Base-by-base conservation (phyloP, 2,113 vertebrate species). In the Xenopus laevis region DNA sequence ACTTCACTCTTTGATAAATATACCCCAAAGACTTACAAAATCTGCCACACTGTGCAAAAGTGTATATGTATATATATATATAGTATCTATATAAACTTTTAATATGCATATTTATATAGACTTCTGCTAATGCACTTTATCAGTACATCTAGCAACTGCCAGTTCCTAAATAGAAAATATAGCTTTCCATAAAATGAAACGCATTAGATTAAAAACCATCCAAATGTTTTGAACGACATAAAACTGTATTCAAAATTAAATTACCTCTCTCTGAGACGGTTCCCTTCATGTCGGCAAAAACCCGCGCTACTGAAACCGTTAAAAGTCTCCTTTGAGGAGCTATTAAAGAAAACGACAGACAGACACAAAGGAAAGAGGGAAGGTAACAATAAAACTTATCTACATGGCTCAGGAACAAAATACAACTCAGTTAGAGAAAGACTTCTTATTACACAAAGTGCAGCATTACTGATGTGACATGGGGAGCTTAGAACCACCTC, bases 161-260 rank as follows among this genome's bases (percentile, higher is more conserved):
- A 86, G 88, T 91, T 90, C 91, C 90, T 92, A 92, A 91, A 92
- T 92, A 92, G 86, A 93, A 93, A 93, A 92, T 92, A 91, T 89
- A 92, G 89, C 88, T 92, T 93, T 92, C 89, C 88, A 91, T 91
- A 92, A 92, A 91, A 91, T 18, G 20, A 71, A 62, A 63, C 52
- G 18, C 88, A 83, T 91, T 91, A 91, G 90, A 91, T 92, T 40
- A 93, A 92, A 93, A 93, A 92, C 89, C 91, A 92, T 92, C 88
- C 89, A 91, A 92, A 92, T 91, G 92, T 90, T 86, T 82, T 90
- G 88, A 91, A 91, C 87, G 87, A 91, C 89, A 91, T 86, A 92
- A 91, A 92, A 91, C 88, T 87, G 88, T 92, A 87, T 90, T 92
- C 33, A 40, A 40, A 40, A 92, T 91, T 85, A 90, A 90, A 91